Evolutionary conservation across 2,797 vertebrate genomes (phyloP), one percentile per base, ranked within the genome.

Genomic region (Sarcophilus harrisii): DNA sequence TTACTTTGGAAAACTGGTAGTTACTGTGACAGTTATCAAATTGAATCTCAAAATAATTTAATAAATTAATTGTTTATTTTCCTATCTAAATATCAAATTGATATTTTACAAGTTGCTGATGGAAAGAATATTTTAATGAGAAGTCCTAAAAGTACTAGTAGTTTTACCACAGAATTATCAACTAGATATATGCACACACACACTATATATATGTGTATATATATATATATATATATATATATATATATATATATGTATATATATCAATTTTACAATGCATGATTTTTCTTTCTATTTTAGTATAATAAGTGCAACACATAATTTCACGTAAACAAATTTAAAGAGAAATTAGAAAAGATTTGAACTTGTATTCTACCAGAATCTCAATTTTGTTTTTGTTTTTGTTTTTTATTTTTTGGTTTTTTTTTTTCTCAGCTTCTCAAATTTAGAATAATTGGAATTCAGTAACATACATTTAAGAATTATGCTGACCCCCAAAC

Each of bases 11-110:
- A 73, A 91, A 59, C 81, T 93, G 52, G 11, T 45, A 58, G 16
- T 1, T n/a, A 66, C 52, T 94, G n/a, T 29, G 90, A 38, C 21
- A 66, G 38, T 45, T 87, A 66, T 94, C 87, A 91, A 30, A 92
- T 62, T 92, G 2, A 59, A 13, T 45, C 29, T 58, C 38, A 89
- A 93, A 55, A 5, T 0, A 95, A 21, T 94, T 89, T 94, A 58
- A 58, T 49, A 92, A 91, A 95, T 45, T 57, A 5, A 81, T 90
- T 92, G 93, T 94, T n/a, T 14, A 4, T 5, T 93, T 87, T 60
- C 92, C 1, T 54, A 94, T 95, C 73, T 92, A 94, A 91, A 92
- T 90, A 55, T 32, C 89, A 90, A 96, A 90, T 93, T n/a, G 27
- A 59, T 94, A 59, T 73, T 54, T 6, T 24, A 91, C 45, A 1